Evolutionary conservation across 2,888 invertebrate genomes (phyloP), one percentile per base, ranked within the genome.

Genomic region (Cryptosula pallasiana): DNA sequence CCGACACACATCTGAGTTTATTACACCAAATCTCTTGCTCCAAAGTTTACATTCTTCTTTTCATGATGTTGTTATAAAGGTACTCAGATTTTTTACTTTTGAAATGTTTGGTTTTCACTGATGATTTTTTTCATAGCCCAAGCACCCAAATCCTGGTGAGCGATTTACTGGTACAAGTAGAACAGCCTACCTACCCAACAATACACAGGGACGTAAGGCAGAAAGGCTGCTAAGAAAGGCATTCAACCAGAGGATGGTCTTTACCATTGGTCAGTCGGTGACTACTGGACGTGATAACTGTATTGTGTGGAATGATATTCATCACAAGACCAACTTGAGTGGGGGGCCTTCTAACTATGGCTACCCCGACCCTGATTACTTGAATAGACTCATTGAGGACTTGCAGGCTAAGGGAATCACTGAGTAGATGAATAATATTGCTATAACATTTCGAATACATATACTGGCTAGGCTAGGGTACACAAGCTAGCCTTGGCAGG

Each of bases 301-400:
- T 1, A 75, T 81, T 35, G 78, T 78, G 0, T 82, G 81, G 82
- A 81, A 81, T 72, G 81, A 81, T 71, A 78, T 82, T 55, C 81
- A 82, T 71, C 82, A 81, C 74, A 82, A 82, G 74, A 82, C 81
- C 29, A 78, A 72, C 54, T 72, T 75, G 2, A 20, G 69, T 55
- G 81, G 81, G 13, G 81, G 81, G 1, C 74, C 79, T 75, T 73
- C 35, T 74, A 80, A 78, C n/a, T 79, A 76, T 75, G 81, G 81
- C 2, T 81, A 81, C 74, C 81, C 81, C 25, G 81, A 81, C 71
- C 72, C 77, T 1, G 75, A 74, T 1, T 81, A 81, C 74, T 74
- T 81, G 55, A 73, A 73, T 29, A 74, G 79, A 69, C 80, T 81
- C 13, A 75, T 71, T 72, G 78, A 78, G 55, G 81, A 81, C 35